A percentile compares a stretch with the other conserved stretches of the same genome.
Conservation (phyloP, 1,140 invertebrate species). For the Zeugodacus cucurbitae region DNA sequence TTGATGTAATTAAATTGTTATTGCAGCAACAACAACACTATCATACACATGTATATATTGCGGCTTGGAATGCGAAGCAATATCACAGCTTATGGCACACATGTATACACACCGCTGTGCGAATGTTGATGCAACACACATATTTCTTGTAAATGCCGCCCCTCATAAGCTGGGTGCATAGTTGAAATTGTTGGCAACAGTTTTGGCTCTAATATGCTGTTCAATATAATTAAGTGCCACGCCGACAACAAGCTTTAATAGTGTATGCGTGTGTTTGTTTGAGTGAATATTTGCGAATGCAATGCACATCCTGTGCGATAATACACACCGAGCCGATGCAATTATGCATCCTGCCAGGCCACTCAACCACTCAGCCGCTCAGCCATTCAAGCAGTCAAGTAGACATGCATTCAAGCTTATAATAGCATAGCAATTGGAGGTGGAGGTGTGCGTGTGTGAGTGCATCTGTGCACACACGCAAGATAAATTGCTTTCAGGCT, state of each 20-base stretch:
- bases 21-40: background rate
- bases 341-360: constrained; percentile 26
- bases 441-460: constrained; percentile 3
- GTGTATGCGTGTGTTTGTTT: background rate
- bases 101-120: background rate
- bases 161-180: background rate
- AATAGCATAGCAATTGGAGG: constrained; percentile 26
- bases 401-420: constrained; percentile 18
- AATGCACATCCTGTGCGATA: constrained; percentile 37
- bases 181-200: constrained; percentile 35
- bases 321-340: background rate
- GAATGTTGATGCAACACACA: background rate
- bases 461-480: constrained; percentile 41
- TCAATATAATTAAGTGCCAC: constrained; percentile 35
- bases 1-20: constrained; percentile 38
- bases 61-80: background rate
- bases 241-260: background rate
- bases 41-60: background rate
- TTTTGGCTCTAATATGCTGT: constrained; percentile 36
- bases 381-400: constrained; percentile 29
- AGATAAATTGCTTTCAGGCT: constrained; percentile 61
- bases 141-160: background rate
- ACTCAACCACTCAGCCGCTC: constrained; percentile 5
- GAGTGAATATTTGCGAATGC: background rate
- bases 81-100: background rate